A percentile compares a stretch with the other conserved stretches of the same genome.
Conservation (phyloP, 1,140 invertebrate genomes). For the Bursaphelenchus mucronatus region DNA sequence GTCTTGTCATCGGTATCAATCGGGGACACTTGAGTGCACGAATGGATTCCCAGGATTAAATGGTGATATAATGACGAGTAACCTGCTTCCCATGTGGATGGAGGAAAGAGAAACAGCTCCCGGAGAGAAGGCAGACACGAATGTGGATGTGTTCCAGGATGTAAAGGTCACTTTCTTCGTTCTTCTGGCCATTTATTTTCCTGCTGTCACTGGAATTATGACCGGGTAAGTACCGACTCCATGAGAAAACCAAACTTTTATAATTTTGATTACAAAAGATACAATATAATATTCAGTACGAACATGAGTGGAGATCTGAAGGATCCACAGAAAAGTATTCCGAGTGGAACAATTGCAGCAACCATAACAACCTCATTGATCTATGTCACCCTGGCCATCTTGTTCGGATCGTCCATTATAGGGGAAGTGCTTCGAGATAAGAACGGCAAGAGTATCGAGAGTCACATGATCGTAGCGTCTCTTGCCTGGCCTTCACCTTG, state of each 20-base stretch:
- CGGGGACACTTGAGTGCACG: constrained; percentile 41
- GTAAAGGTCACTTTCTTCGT: constrained; percentile 91
- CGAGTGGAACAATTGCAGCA: constrained; percentile 89
- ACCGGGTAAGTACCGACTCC: constrained; percentile 8
- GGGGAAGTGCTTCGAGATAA: constrained; percentile 90
- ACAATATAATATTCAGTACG: constrained; percentile 24
- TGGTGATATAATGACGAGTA: constrained; percentile 30
- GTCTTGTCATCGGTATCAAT: constrained; percentile 45
- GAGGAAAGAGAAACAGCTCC: constrained; percentile 42
- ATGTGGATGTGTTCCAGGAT: constrained; percentile 75
- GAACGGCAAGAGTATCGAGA: constrained; percentile 52
- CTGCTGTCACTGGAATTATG: constrained; percentile 75
- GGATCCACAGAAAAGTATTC: constrained; percentile 85
- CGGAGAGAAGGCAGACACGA: constrained; percentile 37
- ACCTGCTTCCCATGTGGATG: constrained; percentile 51
- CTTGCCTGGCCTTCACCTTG: constrained; percentile 97
- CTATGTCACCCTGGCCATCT: constrained; percentile 79
- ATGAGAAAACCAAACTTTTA: not conserved
- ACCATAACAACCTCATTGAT: constrained; percentile 91
- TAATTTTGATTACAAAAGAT: constrained; percentile 4
- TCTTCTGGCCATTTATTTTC: constrained; percentile 97
- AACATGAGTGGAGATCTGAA: constrained; percentile 64
- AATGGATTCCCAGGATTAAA: constrained; percentile 50
- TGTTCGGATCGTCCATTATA: constrained; percentile 90
- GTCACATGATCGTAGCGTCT: constrained; percentile 74